phyloP scores from a whole-genome alignment of 2,888 invertebrate species.

The Aplocera efformata region DNA sequence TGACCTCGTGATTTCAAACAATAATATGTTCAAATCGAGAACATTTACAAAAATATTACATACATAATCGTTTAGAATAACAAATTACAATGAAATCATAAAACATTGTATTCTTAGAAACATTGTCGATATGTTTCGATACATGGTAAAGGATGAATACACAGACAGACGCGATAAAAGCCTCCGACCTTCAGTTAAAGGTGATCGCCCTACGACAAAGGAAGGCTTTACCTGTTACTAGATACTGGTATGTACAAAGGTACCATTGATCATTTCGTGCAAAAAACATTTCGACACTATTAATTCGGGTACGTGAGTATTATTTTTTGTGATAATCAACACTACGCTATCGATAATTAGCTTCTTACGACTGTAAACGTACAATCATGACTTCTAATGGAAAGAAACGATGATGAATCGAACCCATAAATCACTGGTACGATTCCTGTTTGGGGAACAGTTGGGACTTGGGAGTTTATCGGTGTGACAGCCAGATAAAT shows the following conservation, averaged over 20 bases:
- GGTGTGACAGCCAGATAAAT: conserved; percentile 17
- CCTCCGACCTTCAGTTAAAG: conserved; percentile 44
- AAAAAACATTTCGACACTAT: conserved; percentile 21
- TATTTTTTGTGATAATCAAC: conserved; percentile 12
- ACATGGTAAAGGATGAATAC: conserved; percentile 36
- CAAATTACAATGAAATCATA: conserved; percentile 2
- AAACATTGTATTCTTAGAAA: conserved; percentile 12
- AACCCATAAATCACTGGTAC: conserved; percentile 13
- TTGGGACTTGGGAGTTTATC: conserved; percentile 3
- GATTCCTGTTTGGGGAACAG: conserved; percentile 5
- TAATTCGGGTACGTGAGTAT: conserved; percentile 13
- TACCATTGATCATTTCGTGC: conserved; percentile 27
- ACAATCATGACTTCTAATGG: conserved; percentile 14
- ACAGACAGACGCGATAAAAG: conserved; percentile 32
- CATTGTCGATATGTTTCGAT: conserved; percentile 19
- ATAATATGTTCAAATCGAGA: background rate
- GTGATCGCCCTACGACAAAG: conserved; percentile 55
- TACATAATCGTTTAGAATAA: too few species aligned
- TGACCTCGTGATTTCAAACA: too few species aligned
- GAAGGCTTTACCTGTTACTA: conserved; percentile 34
- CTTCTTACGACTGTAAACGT: background rate
- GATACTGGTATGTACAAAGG: conserved; percentile 24
- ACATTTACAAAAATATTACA: too few species aligned
- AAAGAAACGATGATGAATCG: conserved; percentile 13
- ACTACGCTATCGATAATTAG: conserved; percentile 4